Evolutionary conservation across 1,140 invertebrate genomes (phyloP), one percentile per base, ranked within the genome.

Genomic region (Pogonomyrmex californicus): DNA sequence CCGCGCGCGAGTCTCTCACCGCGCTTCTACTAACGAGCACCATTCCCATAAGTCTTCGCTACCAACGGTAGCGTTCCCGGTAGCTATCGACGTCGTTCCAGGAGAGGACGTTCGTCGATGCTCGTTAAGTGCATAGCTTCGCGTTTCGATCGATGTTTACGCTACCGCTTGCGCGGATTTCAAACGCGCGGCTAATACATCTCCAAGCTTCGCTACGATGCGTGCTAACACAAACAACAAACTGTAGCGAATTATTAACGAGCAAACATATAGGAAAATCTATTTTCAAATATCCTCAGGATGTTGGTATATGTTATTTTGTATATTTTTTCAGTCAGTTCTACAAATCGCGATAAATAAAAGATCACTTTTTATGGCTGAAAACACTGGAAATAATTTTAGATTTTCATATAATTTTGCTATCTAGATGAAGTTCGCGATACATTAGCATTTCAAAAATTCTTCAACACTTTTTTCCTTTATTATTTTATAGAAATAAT

Each of bases 11-110:
- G 33, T 86, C 71, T 87, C 90, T 91, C 79, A 30, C 83, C 58
- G 36, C n/a, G 81, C 71, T 65, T 58, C 73, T 77, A 54, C 91
- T 91, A 91, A 91, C 90, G 91, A 91, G 90, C 90, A 56, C 54
- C 78, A 91, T 91, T 91, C 91, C 90, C 91, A 91, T 91, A 87
- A 89, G 79, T 73, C 78, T 75, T 33, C 17, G 65, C 78, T 54
- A 78, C 82, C 44, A 14, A 75, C 41, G 38, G 38, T 23, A 23
- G 23, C 68, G 68, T 41, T 83, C 14, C 68, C 12, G 6, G 54
- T 44, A 54, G 12, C 78, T 70, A 23, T 23, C 23, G 23, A 23
- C 23, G 23, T 23, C 23, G 49, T 58, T 75, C 79, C 68, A 44
- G 54, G 33, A 44, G 54, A 38, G 54, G 41, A 83, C 41, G 79